These are phyloP conservation scores for Enteromius treurensis DNA, from an alignment of 2,797 vertebrate species.

Conservation along the genomic window DNA sequence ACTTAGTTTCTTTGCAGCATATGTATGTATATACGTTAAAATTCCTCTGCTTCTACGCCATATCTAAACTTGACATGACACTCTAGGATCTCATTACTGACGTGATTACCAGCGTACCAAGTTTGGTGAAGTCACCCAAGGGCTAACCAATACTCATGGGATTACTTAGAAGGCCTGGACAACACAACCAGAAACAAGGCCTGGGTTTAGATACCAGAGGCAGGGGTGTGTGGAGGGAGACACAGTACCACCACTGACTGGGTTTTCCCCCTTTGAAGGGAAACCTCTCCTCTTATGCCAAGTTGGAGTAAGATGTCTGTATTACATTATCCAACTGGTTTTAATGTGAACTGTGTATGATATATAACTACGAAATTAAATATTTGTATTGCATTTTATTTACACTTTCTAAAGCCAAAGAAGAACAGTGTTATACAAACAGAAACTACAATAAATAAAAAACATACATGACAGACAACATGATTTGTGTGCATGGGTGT, in stretches of 20 bases:
- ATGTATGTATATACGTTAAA: not conserved
- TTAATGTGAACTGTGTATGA: not conserved
- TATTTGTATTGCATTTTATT: not conserved
- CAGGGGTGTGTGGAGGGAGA: conserved; percentile 5
- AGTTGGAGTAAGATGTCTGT: not conserved
- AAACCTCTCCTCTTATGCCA: conserved; percentile 41
- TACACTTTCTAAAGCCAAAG: not conserved
- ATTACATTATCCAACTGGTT: conserved; percentile 8
- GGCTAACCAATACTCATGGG: not conserved
- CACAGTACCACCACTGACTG: not conserved
- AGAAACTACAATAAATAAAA: not conserved
- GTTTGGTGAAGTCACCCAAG: not conserved
- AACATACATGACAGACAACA: too few relatives aligned
- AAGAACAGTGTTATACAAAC: not conserved
- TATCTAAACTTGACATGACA: conserved; percentile 12
- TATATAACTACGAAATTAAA: too few relatives aligned
- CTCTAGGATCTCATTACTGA: conserved; percentile 1
- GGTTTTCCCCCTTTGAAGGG: conserved; percentile 27
- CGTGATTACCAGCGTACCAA: not conserved
- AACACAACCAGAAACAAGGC: conserved; percentile 15
- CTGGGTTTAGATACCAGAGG: conserved; percentile 1
- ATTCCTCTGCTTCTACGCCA: conserved; percentile 3
- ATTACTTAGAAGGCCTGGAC: conserved; percentile 10
- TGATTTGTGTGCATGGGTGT: too few relatives aligned
- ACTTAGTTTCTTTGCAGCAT: not conserved